These are phyloP conservation scores for Drosophila neonasuta DNA, from an alignment of 2,888 invertebrate species.

Conservation along the genomic window DNA sequence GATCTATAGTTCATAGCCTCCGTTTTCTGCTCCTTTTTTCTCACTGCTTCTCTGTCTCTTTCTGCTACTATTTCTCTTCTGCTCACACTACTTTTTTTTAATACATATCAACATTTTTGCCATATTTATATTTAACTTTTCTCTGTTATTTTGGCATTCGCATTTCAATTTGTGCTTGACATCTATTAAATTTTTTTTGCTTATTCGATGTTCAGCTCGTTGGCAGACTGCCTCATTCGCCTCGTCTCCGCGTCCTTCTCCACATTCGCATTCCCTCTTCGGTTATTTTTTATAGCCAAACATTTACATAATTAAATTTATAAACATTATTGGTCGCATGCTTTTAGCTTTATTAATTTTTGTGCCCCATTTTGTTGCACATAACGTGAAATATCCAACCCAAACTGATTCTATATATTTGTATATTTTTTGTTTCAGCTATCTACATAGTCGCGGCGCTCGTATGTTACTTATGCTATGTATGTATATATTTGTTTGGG, in stretches of 20 bases:
- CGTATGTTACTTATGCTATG: neutral
- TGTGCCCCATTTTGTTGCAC: conserved; percentile 55
- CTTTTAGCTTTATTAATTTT: conserved; percentile 74
- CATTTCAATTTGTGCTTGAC: conserved; percentile 73
- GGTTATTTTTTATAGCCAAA: conserved; percentile 60
- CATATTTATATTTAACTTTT: conserved; percentile 45
- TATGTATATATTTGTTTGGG: conserved; percentile 21
- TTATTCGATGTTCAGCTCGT: conserved; percentile 24
- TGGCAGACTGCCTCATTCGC: neutral
- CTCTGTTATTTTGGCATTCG: conserved; percentile 42
- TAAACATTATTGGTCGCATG: conserved; percentile 74
- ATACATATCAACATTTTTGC: conserved; percentile 30
- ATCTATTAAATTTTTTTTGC: conserved; percentile 70
- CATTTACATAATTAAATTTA: conserved; percentile 77
- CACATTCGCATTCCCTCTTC: neutral
- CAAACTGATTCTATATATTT: neutral
- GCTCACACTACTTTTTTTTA: conserved; percentile 2
- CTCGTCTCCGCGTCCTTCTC: neutral
- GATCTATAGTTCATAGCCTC: conserved; percentile 17
- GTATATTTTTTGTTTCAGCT: neutral
- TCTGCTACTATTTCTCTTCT: neutral
- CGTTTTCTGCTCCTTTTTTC: neutral
- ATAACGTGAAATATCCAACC: conserved; percentile 28
- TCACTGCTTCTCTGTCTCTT: neutral
- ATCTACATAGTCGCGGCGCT: neutral